These are phyloP conservation scores for Botia almorhae DNA, from an alignment of 2,797 vertebrate species.

Conservation along the genomic window DNA sequence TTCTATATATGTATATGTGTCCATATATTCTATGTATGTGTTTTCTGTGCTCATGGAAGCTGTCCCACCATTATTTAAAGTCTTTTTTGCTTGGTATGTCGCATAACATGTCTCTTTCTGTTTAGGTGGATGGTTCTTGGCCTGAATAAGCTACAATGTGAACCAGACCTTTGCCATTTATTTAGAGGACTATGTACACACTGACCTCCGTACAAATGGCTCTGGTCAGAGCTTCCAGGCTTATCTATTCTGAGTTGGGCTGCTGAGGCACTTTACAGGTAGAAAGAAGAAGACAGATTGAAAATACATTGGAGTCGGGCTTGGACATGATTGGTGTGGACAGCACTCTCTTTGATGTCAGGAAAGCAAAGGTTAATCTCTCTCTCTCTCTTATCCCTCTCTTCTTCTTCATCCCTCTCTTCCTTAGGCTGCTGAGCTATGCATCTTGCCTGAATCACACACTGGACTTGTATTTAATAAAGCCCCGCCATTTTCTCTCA, in stretches of 20 bases:
- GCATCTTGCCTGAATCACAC: conserved; percentile 68
- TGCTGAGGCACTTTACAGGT: conserved; percentile 51
- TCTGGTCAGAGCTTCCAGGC: conserved; percentile 34
- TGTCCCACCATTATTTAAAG: no score
- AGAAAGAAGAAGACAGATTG: conserved; percentile 17
- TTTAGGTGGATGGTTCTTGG: neutral
- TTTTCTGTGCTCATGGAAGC: no score
- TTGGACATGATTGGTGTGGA: conserved; percentile 64
- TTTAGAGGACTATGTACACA: neutral
- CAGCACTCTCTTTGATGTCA: conserved; percentile 68
- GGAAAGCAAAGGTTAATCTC: conserved; percentile 68
- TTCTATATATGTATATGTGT: neutral
- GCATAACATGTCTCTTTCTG: neutral
- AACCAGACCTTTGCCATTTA: neutral
- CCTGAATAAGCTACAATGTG: neutral
- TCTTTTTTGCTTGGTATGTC: no score
- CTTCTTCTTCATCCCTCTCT: neutral
- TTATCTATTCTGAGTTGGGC: conserved; percentile 53
- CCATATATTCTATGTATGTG: neutral
- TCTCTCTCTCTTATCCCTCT: conserved; percentile 28
- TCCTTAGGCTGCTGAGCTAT: conserved; percentile 53
- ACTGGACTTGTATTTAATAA: conserved; percentile 60
- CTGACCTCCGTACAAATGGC: conserved; percentile 42
- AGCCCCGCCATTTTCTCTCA: conserved; percentile 20
- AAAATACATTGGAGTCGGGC: conserved; percentile 55